Base-by-base conservation (phyloP, 2,888 invertebrate species). In the Thera britannica region DNA sequence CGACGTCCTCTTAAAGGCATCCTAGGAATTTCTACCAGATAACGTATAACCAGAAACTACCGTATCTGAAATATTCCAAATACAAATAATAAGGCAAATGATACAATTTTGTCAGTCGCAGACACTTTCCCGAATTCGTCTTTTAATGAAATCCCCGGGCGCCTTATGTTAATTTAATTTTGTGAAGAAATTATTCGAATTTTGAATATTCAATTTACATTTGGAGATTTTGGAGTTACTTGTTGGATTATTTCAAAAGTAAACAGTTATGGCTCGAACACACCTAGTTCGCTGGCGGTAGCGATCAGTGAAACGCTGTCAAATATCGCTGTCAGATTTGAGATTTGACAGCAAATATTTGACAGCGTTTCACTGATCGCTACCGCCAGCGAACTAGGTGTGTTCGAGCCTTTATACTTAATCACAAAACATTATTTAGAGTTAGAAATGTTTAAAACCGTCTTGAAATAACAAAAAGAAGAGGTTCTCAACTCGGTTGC, bases 31-130 rank as follows among this genome's bases (percentile, higher is more conserved):
- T 79, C 71, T 73, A 70, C 68, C 59, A 68, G 83, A 83, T 75
- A 74, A 71, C 67, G 23, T 35, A 41, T 68, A 56, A 62, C 65
- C 75, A 77, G 84, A 83, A 84, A 63, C 41, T 41, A 62, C 59
- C 76, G 76, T 88, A 89, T 90, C 89, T 86, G 41, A 77, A 83
- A 77, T 83, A 88, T 87, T 85, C 79, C 72, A 74, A 75, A 82
- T 70, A 79, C 77, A 89, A 90, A 90, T 86, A 89, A 79, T 78
- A 79, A 80, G 72, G 71, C 67, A 70, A 57, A 77, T 70, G 58
- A 74, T 73, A 77, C 72, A 61, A 72, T 75, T 73, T 74, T 69
- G 59, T 64, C 55, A 65, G 75, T 72, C 64, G 63, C 73, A 46
- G 70, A 62, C 62, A 71, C 55, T 72, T 59, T 66, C 59, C 51